Evolutionary conservation across 2,888 invertebrate genomes (phyloP).

Genomic region (Mimachlamys varia): DNA sequence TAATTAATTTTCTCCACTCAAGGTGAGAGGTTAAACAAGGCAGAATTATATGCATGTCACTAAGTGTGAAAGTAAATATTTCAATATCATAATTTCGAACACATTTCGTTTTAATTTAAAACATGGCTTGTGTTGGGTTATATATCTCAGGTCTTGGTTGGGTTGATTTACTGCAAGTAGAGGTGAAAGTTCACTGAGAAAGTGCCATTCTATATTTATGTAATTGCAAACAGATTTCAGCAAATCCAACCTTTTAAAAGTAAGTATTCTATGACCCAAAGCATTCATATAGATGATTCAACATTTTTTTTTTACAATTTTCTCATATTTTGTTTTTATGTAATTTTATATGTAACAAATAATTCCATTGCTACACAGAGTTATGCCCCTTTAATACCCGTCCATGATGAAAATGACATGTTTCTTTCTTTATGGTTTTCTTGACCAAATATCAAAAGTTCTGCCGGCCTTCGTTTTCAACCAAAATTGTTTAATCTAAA

Average conservation of each 20-base stretch:
- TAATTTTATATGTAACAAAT: too few species aligned
- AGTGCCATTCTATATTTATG: background rate
- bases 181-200: background rate
- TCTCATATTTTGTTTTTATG: background rate
- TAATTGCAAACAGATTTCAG: background rate
- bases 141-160: background rate
- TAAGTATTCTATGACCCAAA: background rate
- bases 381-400: background rate
- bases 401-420: too few species aligned
- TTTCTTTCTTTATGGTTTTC: too few species aligned
- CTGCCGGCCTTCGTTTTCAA: too few species aligned
- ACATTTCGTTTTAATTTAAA: slow-evolving; percentile 7
- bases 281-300: background rate
- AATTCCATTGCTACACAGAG: too few species aligned
- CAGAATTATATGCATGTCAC: background rate
- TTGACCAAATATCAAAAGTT: too few species aligned
- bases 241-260: background rate
- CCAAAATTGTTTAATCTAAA: too few species aligned
- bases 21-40: background rate
- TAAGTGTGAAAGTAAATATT: background rate
- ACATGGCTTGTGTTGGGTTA: background rate
- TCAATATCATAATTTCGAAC: background rate
- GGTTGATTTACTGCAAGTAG: background rate
- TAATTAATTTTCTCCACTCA: background rate
- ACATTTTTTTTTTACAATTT: background rate